Evolutionary conservation across 2,888 invertebrate genomes (phyloP), one percentile per base, ranked within the genome.

Genomic region (Eilema caniola): DNA sequence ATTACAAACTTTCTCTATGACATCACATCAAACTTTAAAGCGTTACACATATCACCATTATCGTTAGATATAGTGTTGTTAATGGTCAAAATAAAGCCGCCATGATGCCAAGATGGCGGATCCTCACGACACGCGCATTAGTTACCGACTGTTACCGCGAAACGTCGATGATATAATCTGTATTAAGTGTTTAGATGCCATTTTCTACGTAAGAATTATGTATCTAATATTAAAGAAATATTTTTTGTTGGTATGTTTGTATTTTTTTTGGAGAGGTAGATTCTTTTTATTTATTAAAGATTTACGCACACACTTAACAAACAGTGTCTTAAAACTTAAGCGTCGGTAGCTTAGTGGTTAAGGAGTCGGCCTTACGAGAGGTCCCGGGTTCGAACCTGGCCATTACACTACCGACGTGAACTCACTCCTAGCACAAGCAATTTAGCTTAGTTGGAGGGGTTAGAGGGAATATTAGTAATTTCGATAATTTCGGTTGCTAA

Each of bases 161-260:
- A 67, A 61, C 31, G 16, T 14, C 41, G 60, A 28, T 67, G 62
- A 62, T 62, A 37, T 62, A 56, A 62, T 20, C 31, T 28, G n/a
- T 25, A 3, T n/a, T 37, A 41, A 56, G n/a, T 24, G n/a, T 60
- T 57, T 25, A 41, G 20, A 25, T 11, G 62, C 53, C 37, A 70
- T 66, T 66, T 59, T n/a, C 16, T 69, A 65, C 65, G 65, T 69
- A 65, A 69, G 28, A 41, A 12, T 14, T 53, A 7, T 14, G 14
- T 63, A 68, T 41, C 56, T 67, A 56, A 24, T 63, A 31, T 37
- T 11, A 20, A 62, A 24, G 25, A 41, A 37, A 28, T n/a, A 25
- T 11, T 20, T 3, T 20, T 57, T 14, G 53, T 62, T n/a, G 37
- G 57, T 68, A 28, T 33, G n/a, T 57, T 31, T 56, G 31, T 25